Conservation (phyloP, 1,140 invertebrate species). For the Drosophila insularis region DNA sequence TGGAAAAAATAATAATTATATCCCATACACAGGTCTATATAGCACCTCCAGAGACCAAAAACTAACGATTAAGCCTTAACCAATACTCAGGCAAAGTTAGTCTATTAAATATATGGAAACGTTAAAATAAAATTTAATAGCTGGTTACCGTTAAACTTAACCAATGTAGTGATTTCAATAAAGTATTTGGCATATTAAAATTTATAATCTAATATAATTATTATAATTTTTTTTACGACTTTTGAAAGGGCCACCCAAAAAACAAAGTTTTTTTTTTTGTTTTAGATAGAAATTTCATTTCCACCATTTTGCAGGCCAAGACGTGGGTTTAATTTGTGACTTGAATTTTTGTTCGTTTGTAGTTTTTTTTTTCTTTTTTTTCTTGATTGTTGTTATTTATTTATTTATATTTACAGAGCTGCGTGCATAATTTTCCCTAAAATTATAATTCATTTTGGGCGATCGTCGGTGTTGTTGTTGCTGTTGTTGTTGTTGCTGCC, state of each 20-base stretch:
- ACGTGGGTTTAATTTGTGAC: conserved; percentile 48
- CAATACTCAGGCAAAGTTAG: no score
- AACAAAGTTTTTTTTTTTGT: neutral
- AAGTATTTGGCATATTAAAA: neutral
- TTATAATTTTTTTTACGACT: conserved; percentile 31
- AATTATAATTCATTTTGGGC: conserved; percentile 71
- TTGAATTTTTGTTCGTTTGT: conserved; percentile 8
- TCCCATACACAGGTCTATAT: no score
- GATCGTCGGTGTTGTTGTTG: conserved; percentile 36
- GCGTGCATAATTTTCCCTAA: conserved; percentile 80
- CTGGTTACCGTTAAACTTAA: no score
- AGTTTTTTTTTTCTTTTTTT: neutral
- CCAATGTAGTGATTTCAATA: neutral
- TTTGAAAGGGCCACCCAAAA: conserved; percentile 58
- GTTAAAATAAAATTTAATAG: no score
- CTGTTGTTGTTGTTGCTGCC: conserved; percentile 17
- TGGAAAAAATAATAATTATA: no score
- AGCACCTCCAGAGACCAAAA: no score
- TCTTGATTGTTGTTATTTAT: conserved; percentile 62
- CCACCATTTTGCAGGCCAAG: conserved; percentile 34
- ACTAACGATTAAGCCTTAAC: no score
- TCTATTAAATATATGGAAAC: no score
- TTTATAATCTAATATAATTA: conserved; percentile 33
- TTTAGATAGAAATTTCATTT: conserved; percentile 50
- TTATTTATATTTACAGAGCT: conserved; percentile 71